Percentiles rank a stretch among this genome's conserved stretches.
These are phyloP conservation scores for Anguilla pacifica DNA, from an alignment of 2,797 vertebrate genomes.

Conservation along the genomic window DNA sequence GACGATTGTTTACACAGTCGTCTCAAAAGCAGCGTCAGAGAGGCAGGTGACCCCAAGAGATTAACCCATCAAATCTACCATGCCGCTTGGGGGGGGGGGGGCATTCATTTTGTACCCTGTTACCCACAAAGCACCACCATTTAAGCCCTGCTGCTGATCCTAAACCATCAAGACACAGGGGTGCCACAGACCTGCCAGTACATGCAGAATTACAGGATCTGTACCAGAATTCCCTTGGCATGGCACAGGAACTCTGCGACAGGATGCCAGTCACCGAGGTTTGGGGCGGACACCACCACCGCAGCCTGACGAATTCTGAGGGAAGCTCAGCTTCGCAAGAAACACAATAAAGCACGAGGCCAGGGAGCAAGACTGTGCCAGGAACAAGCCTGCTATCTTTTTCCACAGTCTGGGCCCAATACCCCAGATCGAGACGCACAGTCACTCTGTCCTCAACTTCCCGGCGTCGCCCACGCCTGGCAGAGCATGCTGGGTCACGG, in stretches of 20 bases:
- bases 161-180: neutral
- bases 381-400: neutral
- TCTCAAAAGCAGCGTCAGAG: neutral
- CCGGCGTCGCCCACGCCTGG: neutral
- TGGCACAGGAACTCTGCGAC: neutral
- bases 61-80: neutral
- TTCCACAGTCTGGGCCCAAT: conserved; percentile 55
- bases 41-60: neutral
- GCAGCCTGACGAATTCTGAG: neutral
- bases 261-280: neutral
- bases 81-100: neutral
- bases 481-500: neutral
- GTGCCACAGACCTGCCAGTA: conserved; percentile 58
- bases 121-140: neutral
- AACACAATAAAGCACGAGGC: neutral
- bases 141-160: neutral
- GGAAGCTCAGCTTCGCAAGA: neutral
- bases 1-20: too few species aligned
- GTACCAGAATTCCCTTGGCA: neutral
- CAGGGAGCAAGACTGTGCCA: neutral
- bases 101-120: neutral
- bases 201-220: neutral
- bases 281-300: neutral
- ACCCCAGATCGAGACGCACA: conserved; percentile 60
- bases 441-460: conserved; percentile 64